Evolutionary conservation across 2,888 invertebrate species (phyloP), one percentile per base, ranked within the genome.

Genomic region (Choreutis nemorana): DNA sequence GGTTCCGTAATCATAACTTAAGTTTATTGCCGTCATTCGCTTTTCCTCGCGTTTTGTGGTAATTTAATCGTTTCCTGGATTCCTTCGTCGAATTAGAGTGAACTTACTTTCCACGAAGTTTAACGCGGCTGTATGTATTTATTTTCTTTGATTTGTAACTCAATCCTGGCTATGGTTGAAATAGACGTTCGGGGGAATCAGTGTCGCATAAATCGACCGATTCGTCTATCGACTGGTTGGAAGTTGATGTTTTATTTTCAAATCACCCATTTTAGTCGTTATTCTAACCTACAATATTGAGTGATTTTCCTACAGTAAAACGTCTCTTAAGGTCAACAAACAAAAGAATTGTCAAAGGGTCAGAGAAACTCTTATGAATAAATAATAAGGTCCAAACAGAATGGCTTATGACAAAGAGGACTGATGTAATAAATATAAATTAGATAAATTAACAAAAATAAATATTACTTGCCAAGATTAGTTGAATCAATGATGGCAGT

Each of bases 21-120:
- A 39, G 45, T 61, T 67, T 63, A 66, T 52, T 43, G 50, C 54
- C 39, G 50, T 48, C 50, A 59, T 64, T 55, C 50, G 48, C 37
- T 44, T 50, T 36, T 52, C 54, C 55, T 44, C 51, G 51, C 50
- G 45, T 54, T 65, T 60, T 61, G 60, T 55, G 61, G 61, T 64
- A 64, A 73, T 68, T 65, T 67, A 63, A 72, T 66, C 55, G 60
- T 42, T 59, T 55, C 49, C 54, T 39, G 46, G 50, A 55, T 51
- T 30, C 26, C 24, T 23, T 14, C 12, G 13, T 11, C 9, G 26
- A 15, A 29, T 30, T 28, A 20, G 24, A 30, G 23, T 25, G 22
- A 23, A 23, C 23, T 11, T 23, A 12, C 8, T 23, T 11, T 23
- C 13, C 13, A 11, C 22, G 11, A 8, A 11, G 11, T 13, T 9